Base-by-base conservation (phyloP, 30 jellyfish, hydroid and myxozoan genomes). In the Haliclystus octoradiatus region DNA sequence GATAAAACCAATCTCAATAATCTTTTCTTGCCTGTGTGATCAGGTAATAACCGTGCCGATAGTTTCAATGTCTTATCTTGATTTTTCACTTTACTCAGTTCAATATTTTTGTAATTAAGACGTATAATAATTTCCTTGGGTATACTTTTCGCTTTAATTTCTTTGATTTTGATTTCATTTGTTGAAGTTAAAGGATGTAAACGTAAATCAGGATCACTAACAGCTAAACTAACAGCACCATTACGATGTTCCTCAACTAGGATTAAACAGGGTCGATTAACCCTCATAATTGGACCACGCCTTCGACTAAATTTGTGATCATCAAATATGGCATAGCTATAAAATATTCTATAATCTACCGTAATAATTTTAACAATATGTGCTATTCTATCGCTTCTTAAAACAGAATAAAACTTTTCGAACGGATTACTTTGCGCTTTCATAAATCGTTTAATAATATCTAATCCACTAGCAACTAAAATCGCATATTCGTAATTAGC, bases 401-500 rank as follows among this genome's bases (percentile, higher is more conserved):
- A 19, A 9, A 40, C 57, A 9, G 57, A 5, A 19, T 40, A 40
- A 19, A 40, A 40, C 19, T 19, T 40, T 5, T 40, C 57, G 19
- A 40, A 71, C 9, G 31, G 79, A n/a, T 28, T 52, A 26, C 32
- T 9, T 28, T 29, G 33, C 3, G 67, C 1, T 29, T 26, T 53
- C 30, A 29, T 47, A 25, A 71, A 53, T 28, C 12, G 9, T 31
- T 52, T 57, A n/a, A 49, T 28, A 0, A 40, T 49, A 22, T 31
- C 25, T 5, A 49, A 61, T 26, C 75, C 75, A 61, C 77, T 53
- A 34, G 31, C n/a, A 9, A 71, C 66, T 62, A 49, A 50, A 15
- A 71, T 27, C 4, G 75, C 82, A 62, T 71, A 71, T 28, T 71
- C 82, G 62, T 49, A 71, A 0, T 33, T 31, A 1, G 19, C 77